Conservation (phyloP, 2,113 vertebrate genomes). For the Halichoeres trimaculatus region DNA sequence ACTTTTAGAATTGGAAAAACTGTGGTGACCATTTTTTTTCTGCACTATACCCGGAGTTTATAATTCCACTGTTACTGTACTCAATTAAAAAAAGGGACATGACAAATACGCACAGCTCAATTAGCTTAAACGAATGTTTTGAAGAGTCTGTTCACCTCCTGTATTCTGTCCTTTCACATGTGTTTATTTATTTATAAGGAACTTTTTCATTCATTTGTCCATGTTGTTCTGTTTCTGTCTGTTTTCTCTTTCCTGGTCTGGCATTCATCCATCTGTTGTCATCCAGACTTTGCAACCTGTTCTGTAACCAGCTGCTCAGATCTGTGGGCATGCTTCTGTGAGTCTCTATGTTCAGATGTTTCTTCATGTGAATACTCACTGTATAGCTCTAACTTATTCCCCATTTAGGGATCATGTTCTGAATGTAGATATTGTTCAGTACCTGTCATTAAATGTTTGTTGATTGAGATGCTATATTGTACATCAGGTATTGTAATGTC, state of each 20-base stretch:
- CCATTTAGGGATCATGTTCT: conserved; percentile 52
- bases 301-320: conserved; percentile 37
- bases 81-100: not conserved
- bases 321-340: conserved; percentile 31
- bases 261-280: conserved; percentile 12
- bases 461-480: conserved; percentile 79
- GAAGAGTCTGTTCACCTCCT: not conserved
- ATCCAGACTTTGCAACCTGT: conserved; percentile 27
- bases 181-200: conserved; percentile 61
- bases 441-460: conserved; percentile 69
- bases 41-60: conserved; percentile 13
- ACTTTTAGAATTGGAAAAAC: conserved; percentile 1
- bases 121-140: conserved; percentile 43
- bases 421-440: conserved; percentile 80
- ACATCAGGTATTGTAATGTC: conserved; percentile 74
- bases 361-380: conserved; percentile 55
- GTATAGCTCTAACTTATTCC: conserved; percentile 76
- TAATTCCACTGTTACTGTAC: conserved; percentile 26
- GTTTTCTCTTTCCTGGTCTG: conserved; percentile 9
- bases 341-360: conserved; percentile 47
- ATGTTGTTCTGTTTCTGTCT: not conserved
- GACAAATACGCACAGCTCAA: not conserved
- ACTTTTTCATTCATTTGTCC: not conserved
- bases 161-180: not conserved
- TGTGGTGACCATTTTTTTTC: conserved; percentile 9